Evolutionary conservation across 92 coral and sea anemone genomes (phyloP), one percentile per base, ranked within the genome.

Genomic region (Nematostella vectensis): DNA sequence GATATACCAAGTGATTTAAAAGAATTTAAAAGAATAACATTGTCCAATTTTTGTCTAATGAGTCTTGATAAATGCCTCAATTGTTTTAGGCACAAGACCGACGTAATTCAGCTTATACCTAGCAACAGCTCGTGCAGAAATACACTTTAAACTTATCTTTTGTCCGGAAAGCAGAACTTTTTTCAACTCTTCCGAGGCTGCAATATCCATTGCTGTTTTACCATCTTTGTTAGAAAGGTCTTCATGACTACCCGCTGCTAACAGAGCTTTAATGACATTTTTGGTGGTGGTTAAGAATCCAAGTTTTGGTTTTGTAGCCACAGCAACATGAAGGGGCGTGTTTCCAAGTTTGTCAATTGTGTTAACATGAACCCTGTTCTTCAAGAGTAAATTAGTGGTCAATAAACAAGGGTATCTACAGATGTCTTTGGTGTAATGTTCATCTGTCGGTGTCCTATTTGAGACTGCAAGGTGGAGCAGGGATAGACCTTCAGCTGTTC

Each of bases 51-150:
- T n/a, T n/a, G 40, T 15, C 15, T 33, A 85, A 24, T 85, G 94
- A 22, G 70, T 68, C 61, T 67, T 85, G 9, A 85, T 78, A 43
- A 85, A 85, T 59, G 47, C 64, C 50, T 85, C 94, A 52, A 85
- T 77, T 18, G 71, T 67, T 65, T 75, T 85, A 15, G 94, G 94
- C 4, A 85, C 94, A 25, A 85, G 50, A 18, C 94, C 94, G 45
- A 57, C 55, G 47, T 69, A 85, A 3, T 63, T 61, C 1, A 85
- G 67, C 29, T 72, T 59, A 57, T 73, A 54, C 57, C 70, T 66
- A 30, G 59, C 63, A 1, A 84, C 79, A 25, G 75, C 88, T 57
- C 80, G 61, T 1, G 94, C 94, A 33, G 94, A 83, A 43, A 84
- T 75, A 66, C 94, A 84, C 51, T 84, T 80, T 3, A 84, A 64